Evolutionary conservation across 2,797 vertebrate genomes (phyloP), one percentile per base, ranked within the genome.

Genomic region (Alcedo atthis): DNA sequence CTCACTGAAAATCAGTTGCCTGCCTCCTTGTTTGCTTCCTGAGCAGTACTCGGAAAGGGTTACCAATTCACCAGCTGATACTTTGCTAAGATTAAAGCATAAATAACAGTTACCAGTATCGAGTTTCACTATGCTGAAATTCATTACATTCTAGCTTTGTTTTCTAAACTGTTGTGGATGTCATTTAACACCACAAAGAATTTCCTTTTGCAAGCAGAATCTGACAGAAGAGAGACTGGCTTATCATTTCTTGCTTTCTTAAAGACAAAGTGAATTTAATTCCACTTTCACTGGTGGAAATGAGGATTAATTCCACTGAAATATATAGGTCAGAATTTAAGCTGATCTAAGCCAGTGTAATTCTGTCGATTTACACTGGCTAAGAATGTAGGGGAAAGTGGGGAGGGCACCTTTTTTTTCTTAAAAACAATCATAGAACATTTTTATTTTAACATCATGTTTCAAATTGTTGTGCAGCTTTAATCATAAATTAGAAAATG

Each of bases 271-370:
- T 82, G 69, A 85, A 90, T 92, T 89, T 57, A 37, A 80, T 64
- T 82, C 81, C 61, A 93, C 62, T 92, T 89, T 57, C 75, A 66
- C 88, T 73, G 63, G 93, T 94, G 76, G 84, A 95, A 96, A 94
- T 93, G 83, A 81, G 62, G 81, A 94, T 93, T 89, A 94, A 94
- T 77, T 94, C 86, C 73, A 54, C 84, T 73, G 55, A 90, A 91
- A 70, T 76, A 69, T 85, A 85, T 85, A 69, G 93, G 86, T 92
- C 95, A 95, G 94, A 93, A 85, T 12, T 93, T 89, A 80, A 83
- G 73, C 90, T 92, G 88, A 92, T 92, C 84, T 85, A 51, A 87
- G 92, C 0, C 21, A 33, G 51, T 89, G 81, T 92, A 85, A 90
- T 82, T 90, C 76, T 81, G n/a, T 66, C 0, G 5, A 63, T 6